Base-by-base conservation (phyloP, 2,113 vertebrate species). In the Nibea albiflora region DNA sequence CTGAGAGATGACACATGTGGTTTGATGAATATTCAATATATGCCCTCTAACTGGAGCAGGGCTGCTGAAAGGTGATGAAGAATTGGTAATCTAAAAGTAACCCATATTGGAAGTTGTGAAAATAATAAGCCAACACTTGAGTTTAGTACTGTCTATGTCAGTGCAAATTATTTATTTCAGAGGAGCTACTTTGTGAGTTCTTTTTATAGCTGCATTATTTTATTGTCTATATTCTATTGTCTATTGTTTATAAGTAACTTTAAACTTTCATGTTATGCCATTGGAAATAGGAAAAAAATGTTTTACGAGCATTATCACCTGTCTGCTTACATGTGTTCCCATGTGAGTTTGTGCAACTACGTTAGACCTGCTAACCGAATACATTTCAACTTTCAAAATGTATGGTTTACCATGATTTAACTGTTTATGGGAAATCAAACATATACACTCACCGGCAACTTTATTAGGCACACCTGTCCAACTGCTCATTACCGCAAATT, bases 1-100 rank as follows among this genome's bases (percentile, higher is more conserved):
- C 35, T 49, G 67, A 86, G 82, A 90, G 74, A 90, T 81, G 82
- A 78, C 85, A 78, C 83, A 83, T 22, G 47, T 49, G 65, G 15
- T 78, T 65, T 80, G 57, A 91, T 91, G 78, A 92, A 91, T 92
- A 89, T 91, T 90, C 81, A 86, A 73, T 61, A 42, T 50, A 72
- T 67, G 57, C 57, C 46, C 53, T 84, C 67, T 50, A 84, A 81
- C 67, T 22, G 73, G 15, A 60, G 62, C n/a, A 39, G 28, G 42
- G 4, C 39, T 63, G 57, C 66, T 54, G 61, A 81, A 66, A 71
- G 76, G 71, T 75, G 24, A 88, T 78, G 53, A 69, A 61, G 60
- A 83, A 73, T 14, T n/a, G 19, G 56, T 60, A 57, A 60, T 84
- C 46, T 73, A n/a, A 28, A 78, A 81, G 56, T 71, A 42, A 68